Conservation (phyloP, 2,113 vertebrate species). For the Pygathrix nemaeus region DNA sequence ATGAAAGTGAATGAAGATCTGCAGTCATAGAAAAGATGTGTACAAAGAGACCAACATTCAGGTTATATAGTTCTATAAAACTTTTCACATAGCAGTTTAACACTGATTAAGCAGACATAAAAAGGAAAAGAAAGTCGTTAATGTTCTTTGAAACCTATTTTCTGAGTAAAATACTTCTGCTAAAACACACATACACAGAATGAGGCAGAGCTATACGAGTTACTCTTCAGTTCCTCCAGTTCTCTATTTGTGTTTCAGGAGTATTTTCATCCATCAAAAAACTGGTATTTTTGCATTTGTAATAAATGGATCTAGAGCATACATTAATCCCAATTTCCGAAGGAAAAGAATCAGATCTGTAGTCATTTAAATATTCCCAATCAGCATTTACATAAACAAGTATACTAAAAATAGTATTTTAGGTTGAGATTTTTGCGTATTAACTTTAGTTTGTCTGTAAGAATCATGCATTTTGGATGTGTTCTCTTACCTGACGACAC, state of each 20-base stretch:
- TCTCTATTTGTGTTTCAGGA: background rate
- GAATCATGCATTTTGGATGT: background rate
- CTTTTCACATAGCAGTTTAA: slow-evolving; percentile 22
- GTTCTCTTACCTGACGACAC: background rate
- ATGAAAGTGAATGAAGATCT: slow-evolving; percentile 63
- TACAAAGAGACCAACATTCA: slow-evolving; percentile 54
- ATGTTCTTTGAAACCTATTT: slow-evolving; percentile 45
- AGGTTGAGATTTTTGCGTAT: background rate
- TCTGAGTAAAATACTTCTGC: slow-evolving; percentile 40
- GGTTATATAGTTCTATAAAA: slow-evolving; percentile 48
- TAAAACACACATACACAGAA: background rate
- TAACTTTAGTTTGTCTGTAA: slow-evolving; percentile 1
- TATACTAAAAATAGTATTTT: background rate
- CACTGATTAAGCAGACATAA: slow-evolving; percentile 47
- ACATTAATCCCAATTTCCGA: background rate
- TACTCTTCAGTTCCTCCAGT: slow-evolving; percentile 36
- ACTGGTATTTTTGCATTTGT: slow-evolving; percentile 9
- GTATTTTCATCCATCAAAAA: background rate
- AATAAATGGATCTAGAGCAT: background rate
- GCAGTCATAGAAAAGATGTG: slow-evolving; percentile 55
- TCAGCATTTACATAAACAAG: background rate
- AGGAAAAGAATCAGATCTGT: background rate
- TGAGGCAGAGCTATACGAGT: background rate
- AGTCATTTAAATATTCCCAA: background rate
- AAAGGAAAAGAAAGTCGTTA: background rate